These are phyloP conservation scores for Protosalanx chinensis DNA, from an alignment of 2,797 vertebrate species.

Conservation along the genomic window DNA sequence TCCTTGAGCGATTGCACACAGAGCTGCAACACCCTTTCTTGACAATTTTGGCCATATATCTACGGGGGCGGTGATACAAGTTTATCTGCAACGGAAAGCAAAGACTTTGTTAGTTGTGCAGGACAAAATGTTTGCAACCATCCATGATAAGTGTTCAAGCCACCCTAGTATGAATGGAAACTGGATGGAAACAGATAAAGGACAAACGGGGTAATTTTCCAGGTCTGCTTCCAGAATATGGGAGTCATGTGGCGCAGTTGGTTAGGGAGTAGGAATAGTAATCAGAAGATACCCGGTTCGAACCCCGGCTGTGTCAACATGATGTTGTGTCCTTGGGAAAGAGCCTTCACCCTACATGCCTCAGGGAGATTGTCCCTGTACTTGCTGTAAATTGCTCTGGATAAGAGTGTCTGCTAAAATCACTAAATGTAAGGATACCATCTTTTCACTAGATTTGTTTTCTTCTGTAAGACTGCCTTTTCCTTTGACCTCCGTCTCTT, in stretches of 20 bases:
- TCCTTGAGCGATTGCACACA: conserved; percentile 2
- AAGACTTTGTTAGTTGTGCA: not conserved
- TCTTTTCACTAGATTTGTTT: not conserved
- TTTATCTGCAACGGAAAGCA: not conserved
- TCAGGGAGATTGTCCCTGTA: too few relatives aligned
- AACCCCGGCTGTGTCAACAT: too few relatives aligned
- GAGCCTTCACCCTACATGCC: too few relatives aligned
- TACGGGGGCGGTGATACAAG: not conserved
- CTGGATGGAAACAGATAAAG: not conserved
- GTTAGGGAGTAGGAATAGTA: too few relatives aligned
- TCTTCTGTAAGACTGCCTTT: not conserved
- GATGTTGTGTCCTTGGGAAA: too few relatives aligned
- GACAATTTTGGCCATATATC: not conserved
- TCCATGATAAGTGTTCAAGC: not conserved
- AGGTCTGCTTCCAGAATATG: too few relatives aligned
- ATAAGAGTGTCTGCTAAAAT: too few relatives aligned
- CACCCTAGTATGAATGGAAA: not conserved
- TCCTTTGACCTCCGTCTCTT: not conserved
- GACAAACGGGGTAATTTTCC: not conserved
- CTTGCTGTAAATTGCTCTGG: too few relatives aligned
- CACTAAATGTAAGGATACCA: not conserved
- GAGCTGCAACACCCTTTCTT: not conserved
- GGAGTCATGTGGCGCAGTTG: too few relatives aligned
- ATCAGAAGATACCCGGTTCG: too few relatives aligned
- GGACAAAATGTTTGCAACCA: not conserved